Evolutionary conservation across 2,113 vertebrate species (phyloP).

Genomic region (Osmerus eperlanus): DNA sequence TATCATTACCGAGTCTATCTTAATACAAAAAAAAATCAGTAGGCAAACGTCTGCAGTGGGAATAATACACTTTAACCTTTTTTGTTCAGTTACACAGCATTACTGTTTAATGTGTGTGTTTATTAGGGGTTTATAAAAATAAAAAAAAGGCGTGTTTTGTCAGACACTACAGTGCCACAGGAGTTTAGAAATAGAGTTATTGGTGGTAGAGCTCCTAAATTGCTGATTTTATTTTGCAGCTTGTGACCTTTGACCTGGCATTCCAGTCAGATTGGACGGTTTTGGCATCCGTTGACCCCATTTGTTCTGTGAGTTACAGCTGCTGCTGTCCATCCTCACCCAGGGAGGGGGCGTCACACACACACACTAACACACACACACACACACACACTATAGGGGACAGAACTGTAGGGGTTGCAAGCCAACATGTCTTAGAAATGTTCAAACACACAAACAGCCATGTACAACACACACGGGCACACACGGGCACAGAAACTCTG

Average conservation of each 20-base stretch:
- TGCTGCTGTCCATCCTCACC: slow-evolving; percentile 58
- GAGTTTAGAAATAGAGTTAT: slow-evolving; percentile 39
- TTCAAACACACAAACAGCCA: background rate
- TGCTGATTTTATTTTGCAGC: slow-evolving; percentile 31
- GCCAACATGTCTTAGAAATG: background rate
- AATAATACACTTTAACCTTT: no score
- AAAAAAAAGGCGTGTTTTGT: no score
- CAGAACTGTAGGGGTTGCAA: background rate
- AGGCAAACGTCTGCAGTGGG: no score
- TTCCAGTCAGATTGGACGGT: slow-evolving; percentile 50
- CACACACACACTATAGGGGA: background rate
- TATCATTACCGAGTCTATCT: no score
- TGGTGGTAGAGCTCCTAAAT: slow-evolving; percentile 32
- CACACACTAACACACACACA: background rate
- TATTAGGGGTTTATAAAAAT: no score
- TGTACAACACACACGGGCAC: background rate
- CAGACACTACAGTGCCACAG: background rate
- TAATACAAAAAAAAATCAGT: no score
- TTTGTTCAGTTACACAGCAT: no score
- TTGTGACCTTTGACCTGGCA: slow-evolving; percentile 57
- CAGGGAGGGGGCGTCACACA: slow-evolving; percentile 17
- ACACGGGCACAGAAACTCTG: background rate
- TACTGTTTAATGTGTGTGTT: no score
- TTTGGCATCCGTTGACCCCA: slow-evolving; percentile 60
- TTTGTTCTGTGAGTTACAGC: slow-evolving; percentile 60